Base-by-base conservation (phyloP, 2,888 invertebrate species). In the Epinotia ramella region DNA sequence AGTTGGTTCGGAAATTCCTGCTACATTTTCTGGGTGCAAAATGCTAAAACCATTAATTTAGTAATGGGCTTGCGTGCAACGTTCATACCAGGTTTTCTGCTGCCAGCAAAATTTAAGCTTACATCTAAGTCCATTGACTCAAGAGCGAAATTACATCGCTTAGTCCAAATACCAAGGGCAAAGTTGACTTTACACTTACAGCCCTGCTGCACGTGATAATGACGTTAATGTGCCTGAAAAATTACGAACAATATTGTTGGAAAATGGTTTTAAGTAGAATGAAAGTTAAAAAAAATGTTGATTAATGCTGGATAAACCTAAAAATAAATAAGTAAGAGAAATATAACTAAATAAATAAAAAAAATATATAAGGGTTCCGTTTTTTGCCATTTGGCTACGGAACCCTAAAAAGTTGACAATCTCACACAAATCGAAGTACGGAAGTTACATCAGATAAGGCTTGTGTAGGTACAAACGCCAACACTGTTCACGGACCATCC, bases 61-160 rank as follows among this genome's bases (percentile, higher is more conserved):
- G 74, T 74, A 64, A 69, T 69, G 64, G 74, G 46, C 63, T 64
- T n/a, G 68, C 73, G 66, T 73, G 66, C 49, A 49, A 60, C 60
- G 33, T 66, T n/a, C 60, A 7, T 18, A 33, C 59, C 33, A 59
- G 33, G 73, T 59, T 66, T 73, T 20, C 28, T 60, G 59, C 73
- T 9, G 59, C 28, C n/a, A 18, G 46, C 9, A 33, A 66, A 59
- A 57, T 60, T 33, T 13, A 46, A 18, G 9, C 13, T 73, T 18
- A 28, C 28, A 46, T 59, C 28, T 46, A 57, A 57, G 18, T 24
- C 11, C 44, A 44, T 72, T 33, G 56, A 53, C 16, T 64, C 57
- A 66, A 20, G 11, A 59, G 20, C 20, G 18, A 59, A 59, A 66
- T 49, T 73, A 13, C 49, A 49, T 57, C 40, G 65, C 28, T 13